Evolutionary conservation across 2,113 vertebrate species (phyloP), one percentile per base, ranked within the genome.

Genomic region (Melozone crissalis): DNA sequence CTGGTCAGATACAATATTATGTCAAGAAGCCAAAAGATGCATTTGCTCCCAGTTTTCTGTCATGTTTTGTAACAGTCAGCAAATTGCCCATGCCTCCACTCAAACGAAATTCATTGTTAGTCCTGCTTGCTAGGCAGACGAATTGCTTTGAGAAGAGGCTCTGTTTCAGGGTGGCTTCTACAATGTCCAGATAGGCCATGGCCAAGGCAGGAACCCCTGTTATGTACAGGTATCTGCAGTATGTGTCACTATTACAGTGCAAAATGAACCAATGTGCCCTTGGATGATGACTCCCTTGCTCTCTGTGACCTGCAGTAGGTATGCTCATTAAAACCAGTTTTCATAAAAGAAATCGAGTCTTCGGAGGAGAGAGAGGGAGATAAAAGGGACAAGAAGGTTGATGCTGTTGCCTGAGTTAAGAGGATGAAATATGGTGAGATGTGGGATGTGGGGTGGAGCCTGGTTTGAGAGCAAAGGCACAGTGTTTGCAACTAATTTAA

Each of bases 211-310:
- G 23, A 80, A 33, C 13, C 9, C 37, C 16, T 71, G 26, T 73
- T 0, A 0, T 6, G 1, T 55, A 5, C 13, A 8, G 74, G 26
- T 30, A 44, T 47, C 44, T 84, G 9, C 41, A 65, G 12, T 31
- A 67, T 13, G 3, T 81, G 35, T 69, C 59, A 58, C 24, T 49
- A 13, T 61, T 77, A 47, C 11, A 43, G 41, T 21, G 35, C 47
- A 51, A 58, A 67, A 57, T 30, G n/a, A 75, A 51, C 6, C 14
- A 21, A 13, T 4, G 16, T 44, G 22, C 30, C 46, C 28, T 46
- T 55, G 52, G 18, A 49, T 55, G n/a, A 35, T 1, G 2, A 61
- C 15, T 86, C 35, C 26, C 5, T 14, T 77, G 43, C 43, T 54
- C 12, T 49, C 41, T 61, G 33, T 47, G 77, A 66, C 27, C 35